Percentiles rank a stretch among this genome's conserved stretches.
Evolutionary conservation across 2,888 invertebrate species (phyloP).

Genomic region (Alviniconcha strummeri): DNA sequence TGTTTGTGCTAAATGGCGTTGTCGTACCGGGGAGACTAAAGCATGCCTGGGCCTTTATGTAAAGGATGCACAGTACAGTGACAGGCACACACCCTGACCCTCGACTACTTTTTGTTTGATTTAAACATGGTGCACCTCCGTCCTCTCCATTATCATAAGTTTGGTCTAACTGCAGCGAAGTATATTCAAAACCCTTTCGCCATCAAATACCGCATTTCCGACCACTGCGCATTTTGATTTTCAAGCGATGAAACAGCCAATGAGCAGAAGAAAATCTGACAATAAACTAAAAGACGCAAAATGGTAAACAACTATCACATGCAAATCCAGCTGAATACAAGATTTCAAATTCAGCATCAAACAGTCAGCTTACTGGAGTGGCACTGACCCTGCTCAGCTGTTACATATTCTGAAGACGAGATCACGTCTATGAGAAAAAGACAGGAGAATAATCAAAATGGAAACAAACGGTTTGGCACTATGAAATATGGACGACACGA

Average conservation of each 20-base stretch:
- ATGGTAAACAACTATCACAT: not conserved
- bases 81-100: too few species aligned
- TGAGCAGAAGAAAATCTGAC: not conserved
- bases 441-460: not conserved
- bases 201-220: not conserved
- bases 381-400: not conserved
- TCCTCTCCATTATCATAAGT: not conserved
- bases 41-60: too few species aligned
- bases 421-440: not conserved
- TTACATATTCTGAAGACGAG: not conserved
- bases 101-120: not conserved
- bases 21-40: too few species aligned
- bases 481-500: not conserved
- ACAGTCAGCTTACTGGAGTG: not conserved
- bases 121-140: not conserved
- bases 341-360: not conserved
- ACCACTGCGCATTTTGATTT: not conserved
- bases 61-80: too few species aligned
- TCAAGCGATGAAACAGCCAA: not conserved
- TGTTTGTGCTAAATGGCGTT: too few species aligned
- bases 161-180: too few species aligned
- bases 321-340: slow-evolving; percentile 3
- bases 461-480: not conserved
- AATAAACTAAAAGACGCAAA: not conserved
- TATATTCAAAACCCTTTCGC: too few species aligned